Conservation (phyloP, 2,797 vertebrate genomes). For the Rhynchonycteris naso region DNA sequence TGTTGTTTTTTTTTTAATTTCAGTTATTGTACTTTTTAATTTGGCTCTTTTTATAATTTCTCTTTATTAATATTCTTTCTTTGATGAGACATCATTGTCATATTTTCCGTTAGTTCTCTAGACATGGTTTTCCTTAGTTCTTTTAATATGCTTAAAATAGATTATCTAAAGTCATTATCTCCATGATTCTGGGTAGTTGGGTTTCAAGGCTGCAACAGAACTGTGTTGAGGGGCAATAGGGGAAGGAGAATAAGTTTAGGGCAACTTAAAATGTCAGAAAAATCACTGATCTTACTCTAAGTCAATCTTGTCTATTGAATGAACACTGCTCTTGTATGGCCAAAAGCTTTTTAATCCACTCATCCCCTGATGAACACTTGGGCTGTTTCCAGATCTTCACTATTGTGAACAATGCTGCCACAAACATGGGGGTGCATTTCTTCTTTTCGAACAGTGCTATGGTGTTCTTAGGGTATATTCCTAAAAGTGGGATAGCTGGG, state of each 20-base stretch:
- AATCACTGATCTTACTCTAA: neutral
- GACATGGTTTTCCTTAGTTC: neutral
- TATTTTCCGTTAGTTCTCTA: neutral
- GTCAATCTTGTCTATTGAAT: neutral
- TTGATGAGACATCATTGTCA: neutral
- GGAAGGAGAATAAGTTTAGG: neutral
- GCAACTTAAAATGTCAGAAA: constrained; percentile 24
- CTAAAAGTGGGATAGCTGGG: too few species aligned
- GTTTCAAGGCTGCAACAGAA: constrained; percentile 3
- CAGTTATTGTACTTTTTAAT: neutral
- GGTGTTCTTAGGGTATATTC: too few species aligned
- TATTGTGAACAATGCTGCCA: too few species aligned
- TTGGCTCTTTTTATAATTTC: neutral
- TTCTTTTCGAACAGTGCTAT: too few species aligned
- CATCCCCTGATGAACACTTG: too few species aligned
- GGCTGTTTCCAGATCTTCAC: too few species aligned
- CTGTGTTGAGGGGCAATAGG: too few species aligned
- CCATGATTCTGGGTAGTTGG: neutral
- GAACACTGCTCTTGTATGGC: neutral
- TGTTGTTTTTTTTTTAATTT: neutral
- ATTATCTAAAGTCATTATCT: neutral
- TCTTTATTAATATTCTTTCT: neutral
- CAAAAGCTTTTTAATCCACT: neutral
- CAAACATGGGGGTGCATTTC: too few species aligned
- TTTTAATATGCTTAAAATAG: neutral